Conservation (phyloP, 2,113 vertebrate species). For the Elgaria multicarinata region DNA sequence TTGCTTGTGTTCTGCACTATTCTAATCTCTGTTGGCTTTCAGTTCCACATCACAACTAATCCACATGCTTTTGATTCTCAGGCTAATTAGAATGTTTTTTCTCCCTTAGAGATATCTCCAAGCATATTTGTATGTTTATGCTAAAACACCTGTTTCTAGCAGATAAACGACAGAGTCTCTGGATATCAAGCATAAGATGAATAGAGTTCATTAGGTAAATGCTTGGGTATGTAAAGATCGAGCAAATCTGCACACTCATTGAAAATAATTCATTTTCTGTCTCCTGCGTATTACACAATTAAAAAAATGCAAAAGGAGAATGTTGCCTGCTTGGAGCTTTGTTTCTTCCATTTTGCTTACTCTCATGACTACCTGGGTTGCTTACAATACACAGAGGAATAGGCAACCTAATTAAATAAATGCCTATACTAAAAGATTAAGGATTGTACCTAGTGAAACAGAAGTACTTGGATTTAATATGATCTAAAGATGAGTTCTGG, state of each 20-base stretch:
- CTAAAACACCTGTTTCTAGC: conserved; percentile 57
- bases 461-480: background rate
- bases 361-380: background rate
- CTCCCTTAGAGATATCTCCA: conserved; percentile 43
- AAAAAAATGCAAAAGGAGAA: background rate
- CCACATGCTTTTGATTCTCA: conserved; percentile 46
- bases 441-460: background rate
- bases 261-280: background rate
- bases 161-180: conserved; percentile 44
- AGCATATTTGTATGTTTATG: conserved; percentile 58
- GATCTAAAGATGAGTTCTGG: background rate
- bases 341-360: background rate
- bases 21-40: conserved; percentile 33
- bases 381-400: accelerated
- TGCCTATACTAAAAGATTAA: background rate
- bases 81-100: conserved; percentile 44
- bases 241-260: accelerated
- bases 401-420: background rate
- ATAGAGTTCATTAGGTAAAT: background rate
- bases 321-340: background rate
- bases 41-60: conserved; percentile 36
- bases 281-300: background rate
- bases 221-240: background rate
- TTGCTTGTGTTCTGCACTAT: conserved; percentile 28
- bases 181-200: conserved; percentile 21